Evolutionary conservation across 2,888 invertebrate genomes (phyloP).

Genomic region (Acanthosepion pharaonis): DNA sequence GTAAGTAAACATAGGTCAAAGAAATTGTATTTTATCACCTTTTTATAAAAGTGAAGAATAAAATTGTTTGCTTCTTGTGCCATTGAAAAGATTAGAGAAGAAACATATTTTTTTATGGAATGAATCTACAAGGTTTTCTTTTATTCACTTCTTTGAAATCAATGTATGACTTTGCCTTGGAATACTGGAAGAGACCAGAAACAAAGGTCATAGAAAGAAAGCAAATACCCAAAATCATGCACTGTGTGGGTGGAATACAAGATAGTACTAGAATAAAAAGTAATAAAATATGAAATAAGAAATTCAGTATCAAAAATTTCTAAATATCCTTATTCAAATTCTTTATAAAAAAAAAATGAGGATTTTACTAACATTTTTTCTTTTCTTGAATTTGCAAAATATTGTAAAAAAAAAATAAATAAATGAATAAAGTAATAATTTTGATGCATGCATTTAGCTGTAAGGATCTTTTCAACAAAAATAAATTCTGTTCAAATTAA

Average conservation of each 20-base stretch:
- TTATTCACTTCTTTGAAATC: neutral
- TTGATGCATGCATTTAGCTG: too few species aligned
- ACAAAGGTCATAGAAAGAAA: neutral
- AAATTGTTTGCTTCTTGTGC: neutral
- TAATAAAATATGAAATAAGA: neutral
- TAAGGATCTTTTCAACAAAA: too few species aligned
- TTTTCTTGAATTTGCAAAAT: too few species aligned
- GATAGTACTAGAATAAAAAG: neutral
- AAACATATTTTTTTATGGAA: neutral
- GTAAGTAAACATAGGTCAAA: too few species aligned
- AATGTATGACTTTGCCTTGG: neutral
- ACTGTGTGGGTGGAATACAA: neutral
- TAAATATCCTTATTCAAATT: neutral
- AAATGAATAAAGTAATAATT: too few species aligned
- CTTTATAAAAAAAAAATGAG: too few species aligned
- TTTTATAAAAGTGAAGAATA: too few species aligned
- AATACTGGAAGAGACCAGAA: neutral
- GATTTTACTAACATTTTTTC: too few species aligned
- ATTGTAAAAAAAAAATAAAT: too few species aligned
- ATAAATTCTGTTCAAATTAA: too few species aligned
- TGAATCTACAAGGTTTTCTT: neutral
- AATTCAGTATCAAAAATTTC: neutral
- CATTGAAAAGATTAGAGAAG: neutral
- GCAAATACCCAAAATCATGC: neutral
- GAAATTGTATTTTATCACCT: too few species aligned